Evolutionary conservation across 2,113 vertebrate species (phyloP), one percentile per base, ranked within the genome.

Genomic region (Rhinolophus sinicus): DNA sequence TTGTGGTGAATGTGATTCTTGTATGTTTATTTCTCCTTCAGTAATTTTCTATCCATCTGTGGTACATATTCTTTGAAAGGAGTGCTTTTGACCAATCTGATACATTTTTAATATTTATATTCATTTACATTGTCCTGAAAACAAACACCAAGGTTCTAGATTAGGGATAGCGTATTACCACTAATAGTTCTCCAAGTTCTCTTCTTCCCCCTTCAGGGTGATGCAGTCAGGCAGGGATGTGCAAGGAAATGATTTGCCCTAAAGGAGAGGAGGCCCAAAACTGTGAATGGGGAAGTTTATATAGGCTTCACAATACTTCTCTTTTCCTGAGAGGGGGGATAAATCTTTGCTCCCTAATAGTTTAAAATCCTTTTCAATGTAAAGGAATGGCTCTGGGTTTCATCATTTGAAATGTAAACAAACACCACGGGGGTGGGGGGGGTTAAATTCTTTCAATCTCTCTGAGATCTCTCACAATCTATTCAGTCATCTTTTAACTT

Each of bases 401-500:
- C 24, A 89, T 72, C 26, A 54, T 73, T 86, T 50, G n/a, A 93
- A 72, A 75, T 92, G 2, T n/a, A 82, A 94, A 77, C 38, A 82
- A 67, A 64, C 3, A 67, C 14, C 24, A 67, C 56, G 30, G 22
- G 54, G 1, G 58, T n/a, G 47, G 47, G 9, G 47, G 47, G 47
- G 47, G 2, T 2, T 47, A 73, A 94, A 69, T 69, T 15, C 33
- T 77, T 77, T 60, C 64, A 56, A 69, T 87, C 14, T 50, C 47
- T 28, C 28, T 60, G 58, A 85, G 16, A 47, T 78, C 30, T 52
- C 62, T 94, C 44, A 76, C 8, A 76, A n/a, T 81, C 6, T 83
- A 8, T 62, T 50, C 30, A 88, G 16, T 80, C 54, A 93, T 76
- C 47, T 85, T 85, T 90, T 81, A 87, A 75, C 30, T 95, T n/a